phyloP scores from a whole-genome alignment of 2,113 vertebrate species.

The Chinchilla lanigera region DNA sequence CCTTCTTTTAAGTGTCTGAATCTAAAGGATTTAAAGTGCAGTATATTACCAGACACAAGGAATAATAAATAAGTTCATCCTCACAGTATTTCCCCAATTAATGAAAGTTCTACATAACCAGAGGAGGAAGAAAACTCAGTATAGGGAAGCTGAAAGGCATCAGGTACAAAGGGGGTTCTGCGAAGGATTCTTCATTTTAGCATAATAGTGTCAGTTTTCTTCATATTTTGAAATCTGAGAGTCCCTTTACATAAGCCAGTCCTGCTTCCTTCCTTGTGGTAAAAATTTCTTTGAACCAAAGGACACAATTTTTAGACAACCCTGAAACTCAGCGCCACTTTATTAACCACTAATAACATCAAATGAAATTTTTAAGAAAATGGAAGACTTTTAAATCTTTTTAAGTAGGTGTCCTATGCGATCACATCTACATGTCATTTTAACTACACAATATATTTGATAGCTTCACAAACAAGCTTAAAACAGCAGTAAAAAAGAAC shows the following conservation, averaged over 20 bases:
- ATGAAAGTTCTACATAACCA: background rate
- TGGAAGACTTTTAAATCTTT: background rate
- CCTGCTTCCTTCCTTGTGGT: background rate
- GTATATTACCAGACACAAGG: background rate
- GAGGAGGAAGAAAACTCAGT: background rate
- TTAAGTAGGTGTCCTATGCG: accelerated
- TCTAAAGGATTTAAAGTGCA: conserved; percentile 30
- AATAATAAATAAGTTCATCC: background rate
- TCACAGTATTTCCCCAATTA: background rate
- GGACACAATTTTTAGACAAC: background rate
- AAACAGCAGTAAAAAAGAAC: background rate
- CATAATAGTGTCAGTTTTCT: background rate
- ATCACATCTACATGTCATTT: background rate
- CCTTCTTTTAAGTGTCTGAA: conserved; percentile 41
- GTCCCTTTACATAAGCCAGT: background rate
- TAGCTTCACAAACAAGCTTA: background rate
- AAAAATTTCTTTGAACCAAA: background rate
- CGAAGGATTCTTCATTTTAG: background rate
- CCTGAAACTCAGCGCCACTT: background rate
- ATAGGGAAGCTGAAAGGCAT: background rate
- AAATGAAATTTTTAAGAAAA: background rate
- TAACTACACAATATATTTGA: background rate
- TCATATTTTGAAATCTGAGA: background rate
- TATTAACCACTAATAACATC: background rate
- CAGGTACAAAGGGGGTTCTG: accelerated